phyloP scores from a whole-genome alignment of 2,888 invertebrate species.

The Carcina quercana region DNA sequence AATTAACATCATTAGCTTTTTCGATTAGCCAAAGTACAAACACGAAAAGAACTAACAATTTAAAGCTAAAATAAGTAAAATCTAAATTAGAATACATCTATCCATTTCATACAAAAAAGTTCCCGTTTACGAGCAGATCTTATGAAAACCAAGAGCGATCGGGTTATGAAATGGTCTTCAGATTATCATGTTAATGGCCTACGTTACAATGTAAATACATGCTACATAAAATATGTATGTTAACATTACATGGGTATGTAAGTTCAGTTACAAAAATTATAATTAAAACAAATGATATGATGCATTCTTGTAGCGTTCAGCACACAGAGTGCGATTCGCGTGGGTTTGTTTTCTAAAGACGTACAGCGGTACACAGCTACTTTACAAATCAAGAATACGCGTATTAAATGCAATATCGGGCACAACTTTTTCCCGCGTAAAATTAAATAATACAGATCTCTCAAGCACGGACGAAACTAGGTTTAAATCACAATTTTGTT shows the following conservation, averaged over 20 bases:
- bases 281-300: constrained; percentile 75
- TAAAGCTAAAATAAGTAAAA: constrained; percentile 25
- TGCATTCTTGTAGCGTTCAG: constrained; percentile 68
- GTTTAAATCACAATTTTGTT: too few species aligned
- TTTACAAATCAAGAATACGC: too few species aligned
- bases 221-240: constrained; percentile 38
- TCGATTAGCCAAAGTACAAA: neutral
- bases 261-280: constrained; percentile 54
- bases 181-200: constrained; percentile 25
- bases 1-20: too few species aligned
- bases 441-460: too few species aligned
- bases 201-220: constrained; percentile 30
- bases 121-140: constrained; percentile 46
- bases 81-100: constrained; percentile 20
- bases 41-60: constrained; percentile 13
- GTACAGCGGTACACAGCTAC: constrained; percentile 28
- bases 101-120: constrained; percentile 72
- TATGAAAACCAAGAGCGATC: constrained; percentile 23
- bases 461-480: too few species aligned
- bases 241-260: constrained; percentile 50
- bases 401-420: too few species aligned
- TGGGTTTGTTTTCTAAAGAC: constrained; percentile 22
- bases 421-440: too few species aligned
- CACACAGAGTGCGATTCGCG: constrained; percentile 50
- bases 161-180: constrained; percentile 37